Conservation (phyloP, 1,140 invertebrate genomes). For the Amphibalanus amphitrite region DNA sequence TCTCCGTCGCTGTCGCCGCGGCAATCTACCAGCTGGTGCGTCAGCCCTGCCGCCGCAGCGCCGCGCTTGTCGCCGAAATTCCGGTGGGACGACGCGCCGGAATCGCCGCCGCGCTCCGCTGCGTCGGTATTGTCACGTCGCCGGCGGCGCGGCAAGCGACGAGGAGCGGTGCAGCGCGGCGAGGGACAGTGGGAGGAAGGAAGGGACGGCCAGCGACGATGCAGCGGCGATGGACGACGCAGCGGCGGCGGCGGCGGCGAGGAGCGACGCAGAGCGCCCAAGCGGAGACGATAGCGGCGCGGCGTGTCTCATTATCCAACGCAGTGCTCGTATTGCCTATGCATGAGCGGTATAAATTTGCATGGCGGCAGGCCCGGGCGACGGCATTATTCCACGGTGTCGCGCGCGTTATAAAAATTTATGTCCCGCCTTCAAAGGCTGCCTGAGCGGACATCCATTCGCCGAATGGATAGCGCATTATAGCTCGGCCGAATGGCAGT, state of each 20-base stretch:
- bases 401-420: not conserved
- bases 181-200: too few species aligned
- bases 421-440: not conserved
- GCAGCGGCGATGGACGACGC: not conserved
- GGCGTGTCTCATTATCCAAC: not conserved
- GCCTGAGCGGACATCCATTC: not conserved
- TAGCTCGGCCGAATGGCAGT: not conserved
- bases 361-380: not conserved
- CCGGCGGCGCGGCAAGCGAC: too few species aligned
- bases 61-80: too few species aligned
- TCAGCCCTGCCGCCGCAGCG: too few species aligned
- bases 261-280: not conserved
- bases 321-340: not conserved
- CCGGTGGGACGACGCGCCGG: too few species aligned
- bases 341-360: not conserved
- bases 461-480: not conserved
- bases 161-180: too few species aligned
- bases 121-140: too few species aligned
- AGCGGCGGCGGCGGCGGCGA: not conserved
- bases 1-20: too few species aligned
- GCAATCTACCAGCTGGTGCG: too few species aligned
- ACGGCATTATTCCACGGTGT: not conserved
- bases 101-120: too few species aligned
- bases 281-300: not conserved
- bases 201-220: too few species aligned